Percentiles rank a stretch among this genome's conserved stretches.
Evolutionary conservation across 2,888 invertebrate genomes (phyloP).

Genomic region (Gnatocerus cornutus): DNA sequence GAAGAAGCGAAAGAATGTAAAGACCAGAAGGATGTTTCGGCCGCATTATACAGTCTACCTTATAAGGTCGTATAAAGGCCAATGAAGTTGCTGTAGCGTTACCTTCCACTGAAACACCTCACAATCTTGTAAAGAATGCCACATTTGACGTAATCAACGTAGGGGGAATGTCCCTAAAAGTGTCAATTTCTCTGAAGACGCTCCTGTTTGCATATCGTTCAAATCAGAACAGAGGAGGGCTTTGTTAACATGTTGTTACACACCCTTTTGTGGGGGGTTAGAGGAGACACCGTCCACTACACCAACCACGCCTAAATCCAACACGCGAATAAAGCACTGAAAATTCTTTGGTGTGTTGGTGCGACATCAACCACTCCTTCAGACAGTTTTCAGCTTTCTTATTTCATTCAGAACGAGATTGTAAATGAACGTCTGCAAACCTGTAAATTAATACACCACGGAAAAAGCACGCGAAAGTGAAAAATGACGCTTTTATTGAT

Average conservation of each 20-base stretch:
- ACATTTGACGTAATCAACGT: constrained; percentile 34
- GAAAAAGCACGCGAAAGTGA: background rate
- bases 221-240: background rate
- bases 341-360: constrained; percentile 15
- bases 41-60: constrained; percentile 20
- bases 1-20: constrained; percentile 35
- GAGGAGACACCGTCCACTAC: constrained; percentile 22
- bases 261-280: constrained; percentile 6
- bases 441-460: constrained; percentile 7
- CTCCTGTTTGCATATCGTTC: constrained; percentile 17
- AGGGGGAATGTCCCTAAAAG: too few species aligned
- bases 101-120: constrained; percentile 12
- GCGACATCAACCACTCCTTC: constrained; percentile 24
- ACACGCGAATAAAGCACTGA: constrained; percentile 21
- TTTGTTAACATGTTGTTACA: background rate
- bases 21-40: constrained; percentile 43
- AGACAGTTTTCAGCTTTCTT: constrained; percentile 10
- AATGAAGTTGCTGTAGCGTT: constrained; percentile 36
- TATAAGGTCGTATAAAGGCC: constrained; percentile 44
- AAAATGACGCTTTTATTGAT: background rate
- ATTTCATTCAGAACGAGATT: constrained; percentile 18
- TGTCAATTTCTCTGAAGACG: too few species aligned
- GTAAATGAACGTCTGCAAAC: constrained; percentile 20
- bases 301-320: constrained; percentile 27
- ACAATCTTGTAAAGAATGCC: constrained; percentile 25